phyloP scores from a whole-genome alignment of 2,888 invertebrate species.

The Sisyra nigra region DNA sequence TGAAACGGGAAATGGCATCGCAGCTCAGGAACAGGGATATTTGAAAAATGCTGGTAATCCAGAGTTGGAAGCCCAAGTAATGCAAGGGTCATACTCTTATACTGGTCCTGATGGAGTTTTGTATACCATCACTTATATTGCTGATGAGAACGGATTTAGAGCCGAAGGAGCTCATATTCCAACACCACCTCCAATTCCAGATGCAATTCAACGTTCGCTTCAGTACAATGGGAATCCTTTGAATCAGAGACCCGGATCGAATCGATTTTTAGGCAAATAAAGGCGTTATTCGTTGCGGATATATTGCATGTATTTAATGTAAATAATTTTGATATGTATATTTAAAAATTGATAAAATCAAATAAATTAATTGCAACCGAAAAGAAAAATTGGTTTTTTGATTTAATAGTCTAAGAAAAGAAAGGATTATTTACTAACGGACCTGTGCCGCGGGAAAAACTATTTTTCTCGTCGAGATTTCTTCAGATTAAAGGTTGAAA shows the following conservation, averaged over 20 bases:
- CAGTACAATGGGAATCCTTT: conserved; percentile 14
- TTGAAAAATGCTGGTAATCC: conserved; percentile 23
- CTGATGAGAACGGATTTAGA: conserved; percentile 31
- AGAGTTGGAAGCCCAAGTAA: conserved; percentile 26
- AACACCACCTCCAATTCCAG: conserved; percentile 25
- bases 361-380: background rate
- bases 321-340: conserved; percentile 1
- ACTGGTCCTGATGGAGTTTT: conserved; percentile 39
- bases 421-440: too few species aligned
- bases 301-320: background rate
- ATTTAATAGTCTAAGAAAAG: background rate
- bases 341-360: background rate
- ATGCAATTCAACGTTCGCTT: conserved; percentile 15
- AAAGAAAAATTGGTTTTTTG: background rate
- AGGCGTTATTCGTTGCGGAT: too few species aligned
- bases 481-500: too few species aligned
- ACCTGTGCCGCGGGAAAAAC: too few species aligned
- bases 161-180: conserved; percentile 32
- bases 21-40: conserved; percentile 42
- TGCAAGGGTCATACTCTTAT: conserved; percentile 38
- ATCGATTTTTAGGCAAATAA: background rate
- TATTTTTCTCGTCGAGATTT: too few species aligned
- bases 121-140: conserved; percentile 33
- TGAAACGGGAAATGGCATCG: conserved; percentile 58
- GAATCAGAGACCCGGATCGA: conserved; percentile 4